Evolutionary conservation across 2,888 invertebrate genomes (phyloP).

Genomic region (Pristionchus entomophagus): DNA sequence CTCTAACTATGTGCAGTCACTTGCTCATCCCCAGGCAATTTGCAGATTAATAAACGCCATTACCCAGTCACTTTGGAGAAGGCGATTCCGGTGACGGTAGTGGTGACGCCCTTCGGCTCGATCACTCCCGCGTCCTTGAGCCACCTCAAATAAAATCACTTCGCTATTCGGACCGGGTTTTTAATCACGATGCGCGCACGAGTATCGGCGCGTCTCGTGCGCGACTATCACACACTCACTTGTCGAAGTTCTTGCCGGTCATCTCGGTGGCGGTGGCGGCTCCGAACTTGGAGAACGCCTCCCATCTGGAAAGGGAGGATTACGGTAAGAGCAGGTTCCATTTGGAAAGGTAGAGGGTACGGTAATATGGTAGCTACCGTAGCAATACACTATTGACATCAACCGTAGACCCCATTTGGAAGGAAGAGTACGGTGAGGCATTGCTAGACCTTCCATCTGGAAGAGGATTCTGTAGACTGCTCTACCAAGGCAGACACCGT

Average conservation of each 20-base stretch:
- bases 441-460: too few relatives aligned
- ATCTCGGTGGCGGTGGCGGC: slow-evolving; percentile 72
- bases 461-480: too few relatives aligned
- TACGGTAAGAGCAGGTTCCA: too few relatives aligned
- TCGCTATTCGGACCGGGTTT: slow-evolving; percentile 40
- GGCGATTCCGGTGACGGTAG: slow-evolving; percentile 75
- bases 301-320: slow-evolving; percentile 68
- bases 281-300: slow-evolving; percentile 73
- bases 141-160: too few relatives aligned
- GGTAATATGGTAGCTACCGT: neutral
- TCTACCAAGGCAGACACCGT: too few relatives aligned
- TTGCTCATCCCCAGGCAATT: too few relatives aligned
- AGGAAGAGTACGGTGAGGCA: too few relatives aligned
- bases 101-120: slow-evolving; percentile 69
- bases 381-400: neutral
- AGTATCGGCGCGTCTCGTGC: too few relatives aligned
- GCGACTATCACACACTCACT: too few relatives aligned
- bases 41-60: too few relatives aligned
- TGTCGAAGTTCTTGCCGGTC: slow-evolving; percentile 76
- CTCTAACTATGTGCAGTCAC: too few relatives aligned
- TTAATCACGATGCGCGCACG: slow-evolving; percentile 72
- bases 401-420: too few relatives aligned
- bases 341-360: slow-evolving; percentile 44
- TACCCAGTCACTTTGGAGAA: slow-evolving; percentile 75
- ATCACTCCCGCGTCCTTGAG: slow-evolving; percentile 73